Evolutionary conservation across 2,797 vertebrate genomes (phyloP), one percentile per base, ranked within the genome.

Genomic region (Hippopotamyrus pictus): DNA sequence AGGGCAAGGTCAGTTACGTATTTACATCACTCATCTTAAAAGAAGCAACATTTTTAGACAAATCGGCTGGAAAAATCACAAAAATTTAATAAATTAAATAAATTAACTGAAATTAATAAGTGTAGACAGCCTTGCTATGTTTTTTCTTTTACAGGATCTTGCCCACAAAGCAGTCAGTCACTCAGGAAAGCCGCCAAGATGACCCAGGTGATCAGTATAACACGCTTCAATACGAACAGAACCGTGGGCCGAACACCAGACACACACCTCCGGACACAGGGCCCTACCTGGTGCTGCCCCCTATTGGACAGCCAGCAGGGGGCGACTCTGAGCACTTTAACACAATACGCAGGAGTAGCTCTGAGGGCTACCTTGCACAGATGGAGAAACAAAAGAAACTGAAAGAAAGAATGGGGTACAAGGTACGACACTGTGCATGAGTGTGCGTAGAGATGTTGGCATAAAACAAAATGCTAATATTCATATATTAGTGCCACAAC

Each of bases 331-430:
- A 93, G 6, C 89, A 89, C n/a, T 87, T 76, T 8, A 14, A 17
- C 76, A 62, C 91, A 86, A 89, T 94, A n/a, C 92, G 83, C 3
- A 91, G 89, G 12, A 95, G 94, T 93, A 94, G 88, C 91, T 97
- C 97, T 0, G 96, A 96, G 69, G 93, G 95, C 1, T 96, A 95
- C 90, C 93, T 97, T 22, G 88, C 92, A 76, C 96, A 96, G 86
- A 92, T 93, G 93, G 94, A 94, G 88, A 97, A 93, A 89, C 94
- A 95, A 51, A 97, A 91, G 3, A 93, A 94, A 22, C 93, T 91
- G 17, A 94, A 91, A 89, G 91, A 92, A 1, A 94, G 90, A 50
- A 90, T 37, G 62, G 84, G 89, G 22, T 94, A 92, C 88, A 97
- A 97, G 97, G 98, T 96, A 54, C 17, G 93, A 93, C 84, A 76